Conservation (phyloP, 1,140 invertebrate genomes). For the Cydia splendana region DNA sequence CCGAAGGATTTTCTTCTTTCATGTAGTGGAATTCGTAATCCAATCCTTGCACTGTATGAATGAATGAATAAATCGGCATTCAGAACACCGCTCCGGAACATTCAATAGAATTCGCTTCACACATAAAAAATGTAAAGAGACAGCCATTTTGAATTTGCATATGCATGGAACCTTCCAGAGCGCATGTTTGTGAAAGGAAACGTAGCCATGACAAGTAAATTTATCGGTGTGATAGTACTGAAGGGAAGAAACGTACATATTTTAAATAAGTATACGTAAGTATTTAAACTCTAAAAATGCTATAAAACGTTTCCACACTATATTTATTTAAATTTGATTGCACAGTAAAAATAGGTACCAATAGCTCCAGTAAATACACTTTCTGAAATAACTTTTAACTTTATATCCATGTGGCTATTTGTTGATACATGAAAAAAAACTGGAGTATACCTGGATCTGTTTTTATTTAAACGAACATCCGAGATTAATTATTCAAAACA, state of each 20-base stretch:
- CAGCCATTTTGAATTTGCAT: conserved; percentile 28
- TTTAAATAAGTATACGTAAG: no score
- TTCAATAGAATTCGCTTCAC: conserved; percentile 32
- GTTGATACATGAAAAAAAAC: no score
- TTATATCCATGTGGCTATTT: no score
- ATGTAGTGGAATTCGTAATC: background rate
- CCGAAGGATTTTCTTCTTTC: background rate
- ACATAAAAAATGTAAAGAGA: conserved; percentile 32
- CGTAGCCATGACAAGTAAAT: conserved; percentile 16
- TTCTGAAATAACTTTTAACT: no score
- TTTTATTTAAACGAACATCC: no score
- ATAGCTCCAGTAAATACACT: no score
- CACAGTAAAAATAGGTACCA: no score
- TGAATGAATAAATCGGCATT: conserved; percentile 32
- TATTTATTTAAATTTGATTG: no score
- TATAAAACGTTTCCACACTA: no score
- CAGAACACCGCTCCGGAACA: conserved; percentile 31
- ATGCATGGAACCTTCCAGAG: conserved; percentile 28
- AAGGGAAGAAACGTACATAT: background rate
- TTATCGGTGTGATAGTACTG: conserved; percentile 16
- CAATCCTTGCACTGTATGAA: conserved; percentile 26
- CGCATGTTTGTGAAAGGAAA: conserved; percentile 13
- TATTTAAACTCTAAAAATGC: no score
- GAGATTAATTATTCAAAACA: no score
- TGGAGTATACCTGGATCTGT: no score